Evolutionary conservation across 2,113 vertebrate species (phyloP).

Genomic region (Bufo gargarizans): DNA sequence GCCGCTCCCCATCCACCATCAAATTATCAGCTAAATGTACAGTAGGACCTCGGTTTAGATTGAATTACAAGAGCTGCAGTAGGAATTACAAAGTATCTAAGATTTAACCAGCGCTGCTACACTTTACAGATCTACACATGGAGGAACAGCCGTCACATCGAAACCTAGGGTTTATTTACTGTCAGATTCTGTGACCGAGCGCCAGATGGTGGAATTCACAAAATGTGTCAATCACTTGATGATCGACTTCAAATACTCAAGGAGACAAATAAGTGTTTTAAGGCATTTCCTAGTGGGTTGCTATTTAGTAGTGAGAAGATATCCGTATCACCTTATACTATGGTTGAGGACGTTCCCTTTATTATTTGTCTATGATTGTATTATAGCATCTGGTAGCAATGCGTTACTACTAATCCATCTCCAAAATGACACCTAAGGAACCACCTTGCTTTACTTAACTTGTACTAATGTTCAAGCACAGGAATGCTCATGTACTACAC

Average conservation of each 20-base stretch:
- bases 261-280: background rate
- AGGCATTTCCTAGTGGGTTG: background rate
- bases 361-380: background rate
- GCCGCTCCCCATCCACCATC: constrained; percentile 17
- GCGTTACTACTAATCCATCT: background rate
- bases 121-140: constrained; percentile 3
- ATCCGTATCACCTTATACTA: background rate
- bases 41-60: constrained; percentile 19
- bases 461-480: background rate
- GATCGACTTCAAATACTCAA: background rate
- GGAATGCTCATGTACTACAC: background rate
- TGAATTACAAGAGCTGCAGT: constrained; percentile 5
- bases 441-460: too few species aligned
- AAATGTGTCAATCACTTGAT: constrained; percentile 30
- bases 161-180: constrained; percentile 26
- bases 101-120: background rate
- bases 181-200: constrained; percentile 24
- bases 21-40: constrained; percentile 48
- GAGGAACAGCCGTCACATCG: constrained; percentile 16
- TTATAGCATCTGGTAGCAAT: background rate
- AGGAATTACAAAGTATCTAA: background rate
- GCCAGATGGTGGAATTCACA: constrained; percentile 35
- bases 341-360: background rate
- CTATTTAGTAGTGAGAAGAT: background rate
- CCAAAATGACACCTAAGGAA: too few species aligned